Conservation (phyloP, 2,888 invertebrate genomes). For the Panopea generosa region DNA sequence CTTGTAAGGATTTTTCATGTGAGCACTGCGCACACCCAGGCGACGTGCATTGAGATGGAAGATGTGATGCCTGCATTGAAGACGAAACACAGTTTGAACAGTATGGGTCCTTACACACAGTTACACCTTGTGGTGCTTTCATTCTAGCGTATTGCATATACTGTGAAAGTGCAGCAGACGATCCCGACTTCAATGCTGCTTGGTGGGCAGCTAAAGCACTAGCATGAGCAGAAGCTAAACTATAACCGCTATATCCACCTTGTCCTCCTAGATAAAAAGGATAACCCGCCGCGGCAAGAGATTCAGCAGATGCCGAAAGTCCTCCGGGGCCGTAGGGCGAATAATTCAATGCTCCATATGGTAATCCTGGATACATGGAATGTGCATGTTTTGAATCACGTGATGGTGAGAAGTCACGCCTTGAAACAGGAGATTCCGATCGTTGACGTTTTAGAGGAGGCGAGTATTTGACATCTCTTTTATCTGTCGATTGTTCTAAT, state of each 20-base stretch:
- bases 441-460: constrained; percentile 52
- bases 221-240: constrained; percentile 65
- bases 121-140: constrained; percentile 93
- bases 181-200: constrained; percentile 55
- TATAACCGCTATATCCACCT: constrained; percentile 54
- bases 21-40: constrained; percentile 98
- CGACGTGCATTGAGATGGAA: constrained; percentile 91
- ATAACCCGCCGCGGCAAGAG: constrained; percentile 60
- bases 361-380: constrained; percentile 65
- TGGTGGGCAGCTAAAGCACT: constrained; percentile 64
- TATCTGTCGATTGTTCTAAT: constrained; percentile 36
- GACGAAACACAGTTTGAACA: constrained; percentile 97
- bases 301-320: constrained; percentile 56
- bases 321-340: constrained; percentile 50
- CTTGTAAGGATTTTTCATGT: constrained; percentile 88
- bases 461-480: constrained; percentile 8
- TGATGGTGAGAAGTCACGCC: constrained; percentile 49
- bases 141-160: constrained; percentile 93
- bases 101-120: constrained; percentile 98
- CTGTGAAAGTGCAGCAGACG: constrained; percentile 64
- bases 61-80: constrained; percentile 86
- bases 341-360: constrained; percentile 46
- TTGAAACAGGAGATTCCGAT: constrained; percentile 51
- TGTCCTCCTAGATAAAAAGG: constrained; percentile 59
- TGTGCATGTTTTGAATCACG: constrained; percentile 51